Evolutionary conservation across 2,797 vertebrate genomes (phyloP).

Genomic region (Euthynnus affinis): DNA sequence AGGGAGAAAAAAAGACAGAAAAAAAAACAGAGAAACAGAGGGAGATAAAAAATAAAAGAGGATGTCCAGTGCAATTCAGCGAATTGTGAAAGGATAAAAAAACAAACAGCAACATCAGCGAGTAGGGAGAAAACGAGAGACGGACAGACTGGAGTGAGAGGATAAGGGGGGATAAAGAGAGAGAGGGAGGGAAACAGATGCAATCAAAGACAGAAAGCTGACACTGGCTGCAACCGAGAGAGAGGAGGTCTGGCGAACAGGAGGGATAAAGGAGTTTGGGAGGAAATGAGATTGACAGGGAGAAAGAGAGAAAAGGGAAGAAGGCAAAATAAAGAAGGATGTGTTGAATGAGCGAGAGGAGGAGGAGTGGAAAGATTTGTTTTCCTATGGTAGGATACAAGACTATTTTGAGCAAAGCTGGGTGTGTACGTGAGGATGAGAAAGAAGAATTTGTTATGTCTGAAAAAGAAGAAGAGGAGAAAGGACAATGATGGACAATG

Average conservation of each 20-base stretch:
- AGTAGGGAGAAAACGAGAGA: slow-evolving; percentile 4
- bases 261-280: slow-evolving; percentile 23
- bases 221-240: neutral
- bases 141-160: slow-evolving; percentile 13
- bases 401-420: slow-evolving; percentile 3
- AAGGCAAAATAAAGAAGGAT: neutral
- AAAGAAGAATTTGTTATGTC: neutral
- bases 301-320: neutral
- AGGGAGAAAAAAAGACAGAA: neutral
- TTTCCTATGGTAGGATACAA: slow-evolving; percentile 16
- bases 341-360: neutral
- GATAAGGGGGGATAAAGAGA: slow-evolving; percentile 28
- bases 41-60: neutral
- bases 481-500: neutral
- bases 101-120: slow-evolving; percentile 20
- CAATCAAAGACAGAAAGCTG: slow-evolving; percentile 1
- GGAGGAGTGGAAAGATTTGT: neutral
- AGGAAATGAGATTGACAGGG: slow-evolving; percentile 13
- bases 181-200: neutral
- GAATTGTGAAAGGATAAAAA: slow-evolving; percentile 30
- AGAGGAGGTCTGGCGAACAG: neutral
- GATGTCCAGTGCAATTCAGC: slow-evolving; percentile 14
- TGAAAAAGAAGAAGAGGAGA: neutral
- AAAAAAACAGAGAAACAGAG: neutral
- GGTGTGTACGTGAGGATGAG: neutral